A percentile compares a stretch with the other conserved stretches of the same genome.
phyloP scores from a whole-genome alignment of 2,797 vertebrate genomes.

The Pachyuromys duprasi region DNA sequence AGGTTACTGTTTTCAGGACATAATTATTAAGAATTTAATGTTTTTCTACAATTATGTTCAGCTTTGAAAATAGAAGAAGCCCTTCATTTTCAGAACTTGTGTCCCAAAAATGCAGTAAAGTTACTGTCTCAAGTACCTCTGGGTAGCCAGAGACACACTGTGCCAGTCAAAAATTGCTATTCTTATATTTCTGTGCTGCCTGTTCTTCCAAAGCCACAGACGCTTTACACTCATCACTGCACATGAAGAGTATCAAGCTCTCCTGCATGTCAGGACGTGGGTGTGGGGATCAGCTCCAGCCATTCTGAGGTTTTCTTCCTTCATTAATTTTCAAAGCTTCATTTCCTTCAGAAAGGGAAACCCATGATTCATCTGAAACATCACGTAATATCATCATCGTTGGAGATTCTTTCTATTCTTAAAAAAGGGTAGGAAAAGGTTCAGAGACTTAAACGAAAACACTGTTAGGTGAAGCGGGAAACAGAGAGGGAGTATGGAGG shows the following conservation, averaged over 20 bases:
- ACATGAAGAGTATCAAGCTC: background rate
- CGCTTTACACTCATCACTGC: background rate
- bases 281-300: background rate
- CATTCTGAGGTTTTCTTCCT: background rate
- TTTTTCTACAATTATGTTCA: slow-evolving; percentile 6
- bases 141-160: background rate
- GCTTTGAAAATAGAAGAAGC: slow-evolving; percentile 48
- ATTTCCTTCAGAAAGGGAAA: background rate
- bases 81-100: slow-evolving; percentile 1
- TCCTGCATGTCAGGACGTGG: background rate
- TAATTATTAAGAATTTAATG: background rate
- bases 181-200: background rate
- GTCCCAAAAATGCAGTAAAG: background rate
- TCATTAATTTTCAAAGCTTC: background rate
- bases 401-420: background rate
- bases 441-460: slow-evolving; percentile 6
- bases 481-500: too few relatives aligned
- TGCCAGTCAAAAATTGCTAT: background rate
- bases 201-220: background rate
- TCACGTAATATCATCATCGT: background rate
- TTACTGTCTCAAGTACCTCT: background rate
- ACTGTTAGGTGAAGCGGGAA: background rate
- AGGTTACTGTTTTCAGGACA: slow-evolving; percentile 25
- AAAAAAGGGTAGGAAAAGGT: background rate
- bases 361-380: slow-evolving; percentile 17